Percentiles rank a stretch among this genome's conserved stretches.
phyloP scores from a whole-genome alignment of 2,888 invertebrate species.

The Aricia artaxerxes region DNA sequence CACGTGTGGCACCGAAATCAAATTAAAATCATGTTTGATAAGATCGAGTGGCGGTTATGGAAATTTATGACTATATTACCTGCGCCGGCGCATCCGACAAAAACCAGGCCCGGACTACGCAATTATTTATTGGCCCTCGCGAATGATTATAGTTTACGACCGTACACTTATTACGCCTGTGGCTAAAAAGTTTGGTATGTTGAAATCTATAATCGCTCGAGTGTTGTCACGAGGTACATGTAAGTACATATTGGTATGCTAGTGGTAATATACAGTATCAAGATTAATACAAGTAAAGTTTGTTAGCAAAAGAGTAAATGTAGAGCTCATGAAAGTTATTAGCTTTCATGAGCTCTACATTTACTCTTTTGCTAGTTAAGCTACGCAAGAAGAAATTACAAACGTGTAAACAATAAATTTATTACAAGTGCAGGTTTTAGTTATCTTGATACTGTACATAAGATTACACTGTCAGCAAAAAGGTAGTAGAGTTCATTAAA shows the following conservation, averaged over 20 bases:
- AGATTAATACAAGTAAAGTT: not conserved
- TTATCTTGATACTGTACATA: too few species aligned
- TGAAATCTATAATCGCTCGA: slow-evolving; percentile 2
- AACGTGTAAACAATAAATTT: too few species aligned
- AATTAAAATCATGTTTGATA: slow-evolving; percentile 81
- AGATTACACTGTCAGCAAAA: not conserved
- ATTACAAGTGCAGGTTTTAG: not conserved
- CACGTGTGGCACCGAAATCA: slow-evolving; percentile 79
- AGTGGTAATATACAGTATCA: not conserved
- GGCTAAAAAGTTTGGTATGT: slow-evolving; percentile 43
- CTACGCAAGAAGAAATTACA: too few species aligned
- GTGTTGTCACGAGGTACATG: slow-evolving; percentile 12
- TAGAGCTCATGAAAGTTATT: not conserved
- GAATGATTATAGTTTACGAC: slow-evolving; percentile 78
- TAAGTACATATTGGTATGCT: not conserved
- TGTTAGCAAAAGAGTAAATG: not conserved
- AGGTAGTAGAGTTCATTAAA: not conserved
- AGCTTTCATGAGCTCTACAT: too few species aligned
- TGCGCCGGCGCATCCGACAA: slow-evolving; percentile 76
- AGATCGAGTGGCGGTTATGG: slow-evolving; percentile 81
- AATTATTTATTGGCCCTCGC: slow-evolving; percentile 77
- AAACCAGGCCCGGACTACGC: slow-evolving; percentile 70
- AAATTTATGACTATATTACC: slow-evolving; percentile 82
- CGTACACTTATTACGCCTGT: slow-evolving; percentile 69
- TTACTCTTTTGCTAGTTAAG: too few species aligned